These are phyloP conservation scores for Xyrichtys novacula DNA, from an alignment of 2,797 vertebrate genomes.

Conservation along the genomic window DNA sequence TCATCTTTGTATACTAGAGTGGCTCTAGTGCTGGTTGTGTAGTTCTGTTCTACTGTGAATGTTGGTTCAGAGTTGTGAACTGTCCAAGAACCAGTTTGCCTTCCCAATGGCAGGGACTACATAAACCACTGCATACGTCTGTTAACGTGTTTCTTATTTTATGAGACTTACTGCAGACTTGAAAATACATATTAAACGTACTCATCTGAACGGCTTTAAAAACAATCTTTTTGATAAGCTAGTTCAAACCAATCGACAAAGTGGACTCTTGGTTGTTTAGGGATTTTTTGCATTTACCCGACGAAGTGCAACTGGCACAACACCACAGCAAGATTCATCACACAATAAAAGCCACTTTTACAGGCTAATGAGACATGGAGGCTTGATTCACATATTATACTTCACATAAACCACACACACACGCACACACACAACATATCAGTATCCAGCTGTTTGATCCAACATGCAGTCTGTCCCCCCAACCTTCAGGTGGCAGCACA, in stretches of 20 bases:
- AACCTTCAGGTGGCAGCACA: constrained; percentile 40
- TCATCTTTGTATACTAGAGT: no score
- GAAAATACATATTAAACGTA: no score
- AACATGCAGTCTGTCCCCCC: neutral
- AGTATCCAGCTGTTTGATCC: constrained; percentile 30
- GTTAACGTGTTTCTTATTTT: no score
- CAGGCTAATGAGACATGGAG: neutral
- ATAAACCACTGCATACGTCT: no score
- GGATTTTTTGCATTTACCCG: neutral
- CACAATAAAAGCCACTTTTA: constrained; percentile 3
- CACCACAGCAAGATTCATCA: neutral
- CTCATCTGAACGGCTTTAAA: no score
- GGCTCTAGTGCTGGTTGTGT: no score
- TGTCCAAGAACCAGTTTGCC: neutral
- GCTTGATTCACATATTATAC: constrained; percentile 19
- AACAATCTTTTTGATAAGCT: neutral
- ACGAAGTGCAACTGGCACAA: neutral
- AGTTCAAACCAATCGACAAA: neutral
- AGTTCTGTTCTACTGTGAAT: no score
- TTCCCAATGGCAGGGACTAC: no score
- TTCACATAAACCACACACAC: constrained; percentile 6
- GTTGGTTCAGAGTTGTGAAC: no score
- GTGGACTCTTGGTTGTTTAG: neutral
- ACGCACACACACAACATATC: constrained; percentile 29
- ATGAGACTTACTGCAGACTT: no score